Conservation (phyloP, 2,797 vertebrate species). For the Silurus aristotelis region DNA sequence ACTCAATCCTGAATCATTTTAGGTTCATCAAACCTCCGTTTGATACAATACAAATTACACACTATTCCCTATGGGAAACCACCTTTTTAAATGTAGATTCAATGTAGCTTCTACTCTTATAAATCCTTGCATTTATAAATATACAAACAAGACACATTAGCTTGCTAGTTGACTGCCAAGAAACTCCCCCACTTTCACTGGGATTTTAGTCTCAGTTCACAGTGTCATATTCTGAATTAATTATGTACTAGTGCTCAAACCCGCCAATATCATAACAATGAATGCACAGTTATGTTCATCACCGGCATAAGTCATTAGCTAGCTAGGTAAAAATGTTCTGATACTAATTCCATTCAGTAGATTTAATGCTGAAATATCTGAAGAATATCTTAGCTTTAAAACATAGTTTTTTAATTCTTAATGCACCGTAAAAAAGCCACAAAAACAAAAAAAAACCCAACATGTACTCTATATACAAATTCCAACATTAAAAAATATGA, state of each 20-base stretch:
- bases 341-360: neutral
- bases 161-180: neutral
- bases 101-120: neutral
- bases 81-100: neutral
- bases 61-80: neutral
- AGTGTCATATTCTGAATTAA: neutral
- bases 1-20: neutral
- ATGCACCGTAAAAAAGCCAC: neutral
- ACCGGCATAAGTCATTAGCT: neutral
- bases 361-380: no score
- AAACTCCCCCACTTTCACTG: neutral
- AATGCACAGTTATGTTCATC: neutral
- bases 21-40: neutral
- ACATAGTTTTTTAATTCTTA: neutral
- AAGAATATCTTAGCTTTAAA: neutral
- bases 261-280: neutral
- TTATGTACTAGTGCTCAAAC: neutral
- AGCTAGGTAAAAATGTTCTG: neutral
- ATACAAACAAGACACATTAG: neutral
- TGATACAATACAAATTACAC: neutral
- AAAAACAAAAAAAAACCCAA: neutral
- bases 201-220: neutral
- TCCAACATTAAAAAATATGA: neutral
- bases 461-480: neutral
- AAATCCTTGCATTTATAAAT: neutral